Percentiles rank a stretch among this genome's conserved stretches.
These are phyloP conservation scores for Lordiphosa mommai DNA, from an alignment of 1,140 invertebrate species.

Conservation along the genomic window DNA sequence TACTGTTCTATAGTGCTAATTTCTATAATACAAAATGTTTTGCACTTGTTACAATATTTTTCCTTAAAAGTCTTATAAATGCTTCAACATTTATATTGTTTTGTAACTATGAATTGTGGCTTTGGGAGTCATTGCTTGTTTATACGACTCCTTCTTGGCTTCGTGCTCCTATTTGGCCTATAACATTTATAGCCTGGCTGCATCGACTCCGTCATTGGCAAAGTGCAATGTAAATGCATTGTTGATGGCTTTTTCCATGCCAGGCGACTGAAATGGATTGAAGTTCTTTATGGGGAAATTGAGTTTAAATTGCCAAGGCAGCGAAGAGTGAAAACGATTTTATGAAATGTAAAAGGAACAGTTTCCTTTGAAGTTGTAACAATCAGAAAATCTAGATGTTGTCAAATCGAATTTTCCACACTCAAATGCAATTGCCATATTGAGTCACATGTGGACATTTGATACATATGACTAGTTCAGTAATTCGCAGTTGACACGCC, in stretches of 20 bases:
- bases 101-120: no score
- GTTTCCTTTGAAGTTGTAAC: not conserved
- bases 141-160: not conserved
- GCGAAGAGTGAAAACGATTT: conserved; percentile 12
- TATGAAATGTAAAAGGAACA: conserved; percentile 1
- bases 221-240: conserved; percentile 37
- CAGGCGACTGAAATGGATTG: conserved; percentile 47
- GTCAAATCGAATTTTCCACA: conserved; percentile 2
- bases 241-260: conserved; percentile 38
- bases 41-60: no score
- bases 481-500: conserved; percentile 26
- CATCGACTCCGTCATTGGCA: conserved; percentile 19
- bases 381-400: not conserved
- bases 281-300: conserved; percentile 50
- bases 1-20: no score
- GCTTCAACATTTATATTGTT: no score
- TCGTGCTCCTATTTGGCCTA: conserved; percentile 5
- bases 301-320: conserved; percentile 46
- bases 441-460: conserved; percentile 41
- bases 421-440: conserved; percentile 7
- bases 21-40: no score
- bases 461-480: conserved; percentile 24
- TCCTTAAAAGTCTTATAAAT: no score
- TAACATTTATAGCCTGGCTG: conserved; percentile 28
- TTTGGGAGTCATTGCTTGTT: not conserved